phyloP scores from a whole-genome alignment of 2,888 invertebrate species.

The Hirtodrosophila histrioides region DNA sequence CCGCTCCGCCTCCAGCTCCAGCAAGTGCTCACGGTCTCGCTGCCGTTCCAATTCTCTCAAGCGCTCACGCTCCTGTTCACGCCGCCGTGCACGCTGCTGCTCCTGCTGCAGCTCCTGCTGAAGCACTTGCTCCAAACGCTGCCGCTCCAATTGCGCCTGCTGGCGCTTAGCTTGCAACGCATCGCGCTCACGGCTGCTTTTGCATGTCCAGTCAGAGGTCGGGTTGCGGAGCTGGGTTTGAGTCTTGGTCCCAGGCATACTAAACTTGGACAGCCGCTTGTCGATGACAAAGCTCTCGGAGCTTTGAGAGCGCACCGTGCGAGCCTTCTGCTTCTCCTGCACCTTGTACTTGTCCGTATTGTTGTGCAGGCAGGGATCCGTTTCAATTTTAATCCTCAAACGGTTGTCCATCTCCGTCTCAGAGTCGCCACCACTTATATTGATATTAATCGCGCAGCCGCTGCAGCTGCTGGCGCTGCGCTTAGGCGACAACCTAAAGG shows the following conservation, averaged over 20 bases:
- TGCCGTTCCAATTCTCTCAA: constrained; percentile 42
- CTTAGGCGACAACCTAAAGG: constrained; percentile 18
- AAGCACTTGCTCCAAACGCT: constrained; percentile 5
- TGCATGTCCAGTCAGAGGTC: constrained; percentile 5
- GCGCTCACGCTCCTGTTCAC: constrained; percentile 40
- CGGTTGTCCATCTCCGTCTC: constrained; percentile 51
- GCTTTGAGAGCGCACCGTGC: constrained; percentile 1
- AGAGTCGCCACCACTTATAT: constrained; percentile 52
- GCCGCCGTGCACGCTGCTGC: constrained; percentile 19
- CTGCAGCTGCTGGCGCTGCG: constrained; percentile 49
- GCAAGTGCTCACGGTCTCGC: constrained; percentile 32
- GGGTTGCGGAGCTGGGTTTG: background rate
- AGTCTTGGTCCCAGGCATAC: constrained; percentile 10
- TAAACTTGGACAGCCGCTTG: constrained; percentile 70
- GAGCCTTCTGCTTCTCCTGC: background rate
- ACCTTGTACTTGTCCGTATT: constrained; percentile 30
- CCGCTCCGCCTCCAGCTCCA: constrained; percentile 33
- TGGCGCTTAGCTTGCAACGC: constrained; percentile 4
- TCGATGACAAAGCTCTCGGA: constrained; percentile 55
- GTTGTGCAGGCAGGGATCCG: constrained; percentile 47
- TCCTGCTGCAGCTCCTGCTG: constrained; percentile 28
- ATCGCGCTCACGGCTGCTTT: constrained; percentile 1
- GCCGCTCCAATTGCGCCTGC: constrained; percentile 11
- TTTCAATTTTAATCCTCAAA: constrained; percentile 68
- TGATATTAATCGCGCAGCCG: constrained; percentile 76